A percentile compares a stretch with the other conserved stretches of the same genome.
phyloP scores from a whole-genome alignment of 2,888 invertebrate species.

The Eutolmus rufibarbis region DNA sequence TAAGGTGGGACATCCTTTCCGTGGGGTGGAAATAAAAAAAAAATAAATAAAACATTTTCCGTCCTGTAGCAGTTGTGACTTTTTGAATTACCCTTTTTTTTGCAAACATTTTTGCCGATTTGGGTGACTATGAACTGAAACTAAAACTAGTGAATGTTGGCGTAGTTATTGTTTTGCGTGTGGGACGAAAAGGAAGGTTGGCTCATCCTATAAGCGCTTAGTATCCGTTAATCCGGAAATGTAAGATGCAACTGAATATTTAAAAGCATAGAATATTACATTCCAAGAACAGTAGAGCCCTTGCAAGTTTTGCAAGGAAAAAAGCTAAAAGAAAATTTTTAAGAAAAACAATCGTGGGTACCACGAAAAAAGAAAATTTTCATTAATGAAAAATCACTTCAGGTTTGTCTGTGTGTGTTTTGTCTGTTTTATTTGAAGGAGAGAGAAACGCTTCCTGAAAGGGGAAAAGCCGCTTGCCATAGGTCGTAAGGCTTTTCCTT shows the following conservation, averaged over 20 bases:
- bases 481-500: constrained; percentile 6
- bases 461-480: constrained; percentile 16
- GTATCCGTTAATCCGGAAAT: constrained; percentile 2
- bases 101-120: not conserved
- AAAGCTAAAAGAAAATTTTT: not conserved
- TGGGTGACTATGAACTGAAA: not conserved
- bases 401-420: constrained; percentile 42
- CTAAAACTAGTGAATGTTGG: not conserved
- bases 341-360: constrained; percentile 19
- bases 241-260: constrained; percentile 13
- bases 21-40: not conserved
- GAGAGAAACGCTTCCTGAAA: constrained; percentile 5
- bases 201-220: not conserved
- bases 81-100: not conserved
- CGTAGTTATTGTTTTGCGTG: not conserved
- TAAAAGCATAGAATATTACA: not conserved
- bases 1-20: not conserved
- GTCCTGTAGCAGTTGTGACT: constrained; percentile 14
- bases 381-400: constrained; percentile 41
- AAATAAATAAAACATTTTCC: not conserved
- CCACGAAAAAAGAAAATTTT: constrained; percentile 35
- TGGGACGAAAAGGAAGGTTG: not conserved
- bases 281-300: not conserved
- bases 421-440: constrained; percentile 32
- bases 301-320: not conserved